Conservation (phyloP, 2,113 vertebrate species). For the Noctilio leporinus region DNA sequence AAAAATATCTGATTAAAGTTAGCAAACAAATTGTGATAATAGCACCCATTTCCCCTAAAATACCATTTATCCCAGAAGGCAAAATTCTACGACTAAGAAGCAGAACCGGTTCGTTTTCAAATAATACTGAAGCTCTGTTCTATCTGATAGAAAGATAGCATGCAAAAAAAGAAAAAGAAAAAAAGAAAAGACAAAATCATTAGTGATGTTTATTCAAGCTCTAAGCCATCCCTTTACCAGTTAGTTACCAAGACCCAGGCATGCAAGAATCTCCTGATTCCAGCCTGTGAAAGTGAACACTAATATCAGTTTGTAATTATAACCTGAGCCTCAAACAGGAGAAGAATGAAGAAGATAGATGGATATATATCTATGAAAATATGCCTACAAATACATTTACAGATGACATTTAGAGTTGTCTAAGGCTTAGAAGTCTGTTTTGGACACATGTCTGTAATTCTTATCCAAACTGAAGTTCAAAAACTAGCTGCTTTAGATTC, state of each 20-base stretch:
- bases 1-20: not conserved
- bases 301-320: not conserved
- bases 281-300: not conserved
- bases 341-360: not conserved
- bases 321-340: not conserved
- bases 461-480: not conserved
- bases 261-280: not conserved
- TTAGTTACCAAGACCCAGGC: not conserved
- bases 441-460: not conserved
- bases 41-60: not conserved
- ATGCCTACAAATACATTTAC: too few species aligned
- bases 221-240: not conserved
- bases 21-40: not conserved
- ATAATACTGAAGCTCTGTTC: not conserved
- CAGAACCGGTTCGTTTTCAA: not conserved
- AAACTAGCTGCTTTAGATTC: not conserved
- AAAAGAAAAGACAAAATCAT: not conserved
- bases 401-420: not conserved
- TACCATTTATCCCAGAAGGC: not conserved
- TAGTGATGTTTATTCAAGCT: not conserved
- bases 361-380: not conserved
- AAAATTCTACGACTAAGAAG: not conserved
- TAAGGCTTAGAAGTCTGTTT: not conserved
- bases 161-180: not conserved
- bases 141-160: not conserved